These are phyloP conservation scores for Suricata suricatta DNA, from an alignment of 2,113 vertebrate species.

Conservation along the genomic window DNA sequence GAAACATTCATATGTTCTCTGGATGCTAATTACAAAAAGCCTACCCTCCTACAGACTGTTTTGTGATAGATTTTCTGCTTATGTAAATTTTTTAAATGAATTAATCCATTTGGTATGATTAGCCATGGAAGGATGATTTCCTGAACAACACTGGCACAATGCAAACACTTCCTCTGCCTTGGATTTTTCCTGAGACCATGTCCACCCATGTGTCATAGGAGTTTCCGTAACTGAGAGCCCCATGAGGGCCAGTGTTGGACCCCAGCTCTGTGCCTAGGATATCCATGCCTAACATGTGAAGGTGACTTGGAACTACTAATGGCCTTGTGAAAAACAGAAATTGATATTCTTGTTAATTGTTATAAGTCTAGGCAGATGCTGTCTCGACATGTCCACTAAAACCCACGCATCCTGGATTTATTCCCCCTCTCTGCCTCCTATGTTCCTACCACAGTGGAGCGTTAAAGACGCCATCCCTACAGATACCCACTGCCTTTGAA, in stretches of 20 bases:
- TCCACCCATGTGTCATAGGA: background rate
- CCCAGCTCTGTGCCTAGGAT: background rate
- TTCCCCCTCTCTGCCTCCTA: background rate
- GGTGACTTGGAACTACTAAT: background rate
- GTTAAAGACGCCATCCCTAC: background rate
- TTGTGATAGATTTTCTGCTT: constrained; percentile 43
- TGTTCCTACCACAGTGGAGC: background rate
- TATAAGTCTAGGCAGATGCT: background rate
- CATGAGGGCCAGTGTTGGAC: background rate
- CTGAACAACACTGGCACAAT: background rate
- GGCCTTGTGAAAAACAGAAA: background rate
- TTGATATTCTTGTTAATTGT: background rate
- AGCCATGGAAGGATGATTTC: background rate
- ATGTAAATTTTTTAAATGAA: constrained; percentile 50
- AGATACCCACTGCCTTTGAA: background rate
- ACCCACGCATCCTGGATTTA: background rate
- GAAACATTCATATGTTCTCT: background rate
- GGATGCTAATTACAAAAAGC: constrained; percentile 10
- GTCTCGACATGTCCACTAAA: background rate
- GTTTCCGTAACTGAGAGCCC: background rate
- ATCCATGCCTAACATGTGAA: background rate
- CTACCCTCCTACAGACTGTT: background rate
- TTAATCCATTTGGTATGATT: constrained; percentile 38
- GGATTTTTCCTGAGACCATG: background rate
- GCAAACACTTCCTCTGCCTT: background rate